phyloP scores from a whole-genome alignment of 1,140 invertebrate genomes.

The Venturia canescens region DNA sequence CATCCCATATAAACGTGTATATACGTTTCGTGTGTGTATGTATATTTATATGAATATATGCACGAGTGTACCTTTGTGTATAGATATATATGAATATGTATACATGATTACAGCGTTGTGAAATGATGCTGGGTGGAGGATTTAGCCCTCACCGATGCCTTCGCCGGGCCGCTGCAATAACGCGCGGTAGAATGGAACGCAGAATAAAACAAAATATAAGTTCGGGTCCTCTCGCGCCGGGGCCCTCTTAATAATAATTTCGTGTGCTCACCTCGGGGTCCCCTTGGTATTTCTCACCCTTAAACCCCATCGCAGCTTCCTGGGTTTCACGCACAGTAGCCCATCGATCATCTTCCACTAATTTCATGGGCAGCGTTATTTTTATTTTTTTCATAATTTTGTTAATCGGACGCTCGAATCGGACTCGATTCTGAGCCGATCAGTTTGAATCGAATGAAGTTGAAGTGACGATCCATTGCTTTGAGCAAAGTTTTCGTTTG shows the following conservation, averaged over 20 bases:
- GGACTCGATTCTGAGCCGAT: no score
- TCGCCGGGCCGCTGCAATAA: not conserved
- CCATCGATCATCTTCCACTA: conserved; percentile 30
- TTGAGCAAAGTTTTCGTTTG: no score
- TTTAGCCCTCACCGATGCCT: conserved; percentile 17
- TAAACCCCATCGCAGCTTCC: conserved; percentile 12
- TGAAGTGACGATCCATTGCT: no score
- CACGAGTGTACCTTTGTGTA: no score
- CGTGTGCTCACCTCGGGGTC: conserved; percentile 16
- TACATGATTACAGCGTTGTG: conserved; percentile 46
- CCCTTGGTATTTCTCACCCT: not conserved
- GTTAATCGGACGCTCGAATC: no score
- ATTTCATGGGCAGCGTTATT: not conserved
- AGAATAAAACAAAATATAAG: conserved; percentile 9
- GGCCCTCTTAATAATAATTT: conserved; percentile 38
- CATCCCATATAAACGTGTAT: conserved; percentile 56
- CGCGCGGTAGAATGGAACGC: not conserved
- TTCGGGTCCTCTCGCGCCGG: not conserved
- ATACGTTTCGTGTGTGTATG: not conserved
- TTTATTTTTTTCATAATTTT: conserved; percentile 7
- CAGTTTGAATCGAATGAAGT: no score
- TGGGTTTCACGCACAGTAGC: conserved; percentile 23
- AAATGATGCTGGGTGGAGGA: conserved; percentile 15
- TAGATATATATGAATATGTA: conserved; percentile 20
- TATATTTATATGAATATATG: not conserved